Evolutionary conservation across 2,888 invertebrate species (phyloP), one percentile per base, ranked within the genome.

Genomic region (Dorcus parallelipipedus): DNA sequence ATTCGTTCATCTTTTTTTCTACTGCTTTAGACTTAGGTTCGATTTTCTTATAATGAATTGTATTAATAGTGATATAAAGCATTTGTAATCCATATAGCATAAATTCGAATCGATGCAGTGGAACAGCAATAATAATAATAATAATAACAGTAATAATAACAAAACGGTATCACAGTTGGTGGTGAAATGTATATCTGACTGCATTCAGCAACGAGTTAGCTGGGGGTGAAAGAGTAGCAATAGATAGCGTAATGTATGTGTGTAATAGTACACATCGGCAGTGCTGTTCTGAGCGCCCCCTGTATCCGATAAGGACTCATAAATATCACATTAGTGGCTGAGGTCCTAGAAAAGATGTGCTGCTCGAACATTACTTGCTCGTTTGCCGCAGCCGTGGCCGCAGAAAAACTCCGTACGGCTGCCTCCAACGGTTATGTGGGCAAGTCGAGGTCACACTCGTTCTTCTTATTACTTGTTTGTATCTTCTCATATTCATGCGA

Each of bases 311-410:
- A 75, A 75, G 69, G 73, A 71, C 72, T 73, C 73, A 74, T 75
- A 75, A 76, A 76, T 76, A 75, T 74, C 73, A 69, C 76, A 75
- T 76, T 76, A 74, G 74, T 71, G 73, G 73, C 71, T 73, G 69
- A 67, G 70, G 70, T 73, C 68, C 71, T 67, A 65, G 62, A 66
- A 68, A 70, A 69, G 71, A 69, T 71, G 73, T 71, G 72, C 72
- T 71, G 68, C 73, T 72, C 69, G 70, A 71, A 72, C 75, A 75
- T 75, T 75, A 75, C 72, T 75, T 73, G 71, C 75, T 76, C 76
- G 73, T 76, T 75, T 75, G 72, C 73, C 72, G 71, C 75, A 75
- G 71, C 71, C 67, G 69, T 63, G 65, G 65, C 71, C 72, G 66
- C 72, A 73, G 74, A 74, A 73, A 56, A 52, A 14, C 70, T 68